Conservation (phyloP, 2,113 vertebrate species). For the Corythornis cristatus region DNA sequence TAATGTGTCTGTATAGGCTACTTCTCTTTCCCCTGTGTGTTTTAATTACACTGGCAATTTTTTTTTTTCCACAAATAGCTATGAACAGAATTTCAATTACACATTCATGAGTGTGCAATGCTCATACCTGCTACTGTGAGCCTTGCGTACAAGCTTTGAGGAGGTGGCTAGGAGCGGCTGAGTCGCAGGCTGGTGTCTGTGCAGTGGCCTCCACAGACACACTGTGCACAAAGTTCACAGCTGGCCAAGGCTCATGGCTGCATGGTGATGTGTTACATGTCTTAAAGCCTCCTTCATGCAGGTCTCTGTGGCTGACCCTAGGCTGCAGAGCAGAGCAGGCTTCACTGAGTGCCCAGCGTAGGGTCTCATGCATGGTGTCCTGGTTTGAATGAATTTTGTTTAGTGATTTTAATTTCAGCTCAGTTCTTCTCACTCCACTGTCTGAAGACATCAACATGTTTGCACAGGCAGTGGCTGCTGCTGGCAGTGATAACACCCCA, state of each 20-base stretch:
- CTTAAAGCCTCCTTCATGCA: background rate
- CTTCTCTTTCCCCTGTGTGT: constrained; percentile 59
- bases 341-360: background rate
- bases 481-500: no score
- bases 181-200: background rate
- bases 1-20: constrained; percentile 65
- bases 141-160: background rate
- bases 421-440: no score
- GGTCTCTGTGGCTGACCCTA: background rate
- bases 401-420: no score
- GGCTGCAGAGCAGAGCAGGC: background rate
- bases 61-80: constrained; percentile 3
- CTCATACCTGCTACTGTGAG: constrained; percentile 36
- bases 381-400: no score
- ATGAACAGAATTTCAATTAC: constrained; percentile 68
- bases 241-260: rapidly evolving
- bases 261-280: rapidly evolving
- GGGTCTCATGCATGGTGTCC: no score
- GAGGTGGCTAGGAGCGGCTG: background rate
- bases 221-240: background rate
- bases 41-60: constrained; percentile 64
- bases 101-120: constrained; percentile 45
- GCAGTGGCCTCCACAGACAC: background rate
- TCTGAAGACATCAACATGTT: no score
- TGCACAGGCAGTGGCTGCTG: no score